Conservation (phyloP, 2,113 vertebrate genomes). For the Reinhardtius hippoglossoides region DNA sequence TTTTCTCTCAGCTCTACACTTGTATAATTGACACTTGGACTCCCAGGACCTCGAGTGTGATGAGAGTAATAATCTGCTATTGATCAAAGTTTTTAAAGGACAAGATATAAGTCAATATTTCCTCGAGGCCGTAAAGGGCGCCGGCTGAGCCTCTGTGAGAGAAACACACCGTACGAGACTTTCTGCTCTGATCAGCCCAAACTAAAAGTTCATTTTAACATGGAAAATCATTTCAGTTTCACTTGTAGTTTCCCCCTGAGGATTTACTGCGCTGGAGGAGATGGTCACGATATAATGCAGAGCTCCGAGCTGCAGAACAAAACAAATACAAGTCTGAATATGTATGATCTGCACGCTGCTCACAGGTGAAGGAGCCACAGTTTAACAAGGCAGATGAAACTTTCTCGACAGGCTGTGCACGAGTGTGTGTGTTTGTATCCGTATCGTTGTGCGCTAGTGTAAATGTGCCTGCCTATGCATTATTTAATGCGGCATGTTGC, state of each 20-base stretch:
- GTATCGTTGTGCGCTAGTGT: background rate
- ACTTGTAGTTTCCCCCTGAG: slow-evolving; percentile 25
- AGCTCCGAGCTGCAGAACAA: slow-evolving; percentile 30
- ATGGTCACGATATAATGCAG: slow-evolving; percentile 36
- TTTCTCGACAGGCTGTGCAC: slow-evolving; percentile 4
- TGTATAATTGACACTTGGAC: background rate
- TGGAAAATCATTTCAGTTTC: slow-evolving; percentile 25
- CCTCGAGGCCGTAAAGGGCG: slow-evolving; percentile 2
- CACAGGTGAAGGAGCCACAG: slow-evolving; percentile 11
- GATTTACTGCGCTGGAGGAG: slow-evolving; percentile 24
- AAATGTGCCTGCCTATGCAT: slow-evolving; percentile 29
- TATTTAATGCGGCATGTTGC: slow-evolving; percentile 41
- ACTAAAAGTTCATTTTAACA: background rate
- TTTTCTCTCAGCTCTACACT: background rate
- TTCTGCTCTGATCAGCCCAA: slow-evolving; percentile 23
- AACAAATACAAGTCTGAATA: slow-evolving; percentile 33
- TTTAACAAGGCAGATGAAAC: slow-evolving; percentile 26
- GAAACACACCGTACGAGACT: slow-evolving; percentile 2
- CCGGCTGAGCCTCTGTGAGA: background rate
- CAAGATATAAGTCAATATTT: slow-evolving; percentile 17
- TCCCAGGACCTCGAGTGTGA: background rate
- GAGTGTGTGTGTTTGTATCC: background rate
- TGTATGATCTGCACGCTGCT: slow-evolving; percentile 21
- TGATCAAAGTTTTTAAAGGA: slow-evolving; percentile 32
- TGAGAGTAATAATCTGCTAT: slow-evolving; percentile 20